phyloP scores from a whole-genome alignment of 2,888 invertebrate genomes.

The Sinotaia quadrata region DNA sequence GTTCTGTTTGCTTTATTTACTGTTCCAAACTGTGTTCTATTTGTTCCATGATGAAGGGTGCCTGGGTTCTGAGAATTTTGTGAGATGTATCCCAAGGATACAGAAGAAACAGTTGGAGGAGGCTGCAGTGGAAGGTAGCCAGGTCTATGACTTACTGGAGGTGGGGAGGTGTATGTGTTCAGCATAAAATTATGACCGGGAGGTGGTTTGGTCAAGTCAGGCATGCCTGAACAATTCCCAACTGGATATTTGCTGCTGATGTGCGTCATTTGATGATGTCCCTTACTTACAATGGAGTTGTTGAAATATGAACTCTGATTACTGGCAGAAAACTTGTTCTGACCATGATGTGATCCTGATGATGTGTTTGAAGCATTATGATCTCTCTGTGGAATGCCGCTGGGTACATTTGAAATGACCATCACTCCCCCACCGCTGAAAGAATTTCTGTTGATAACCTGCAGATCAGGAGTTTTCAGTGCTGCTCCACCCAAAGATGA shows the following conservation, averaged over 20 bases:
- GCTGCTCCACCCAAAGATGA: no score
- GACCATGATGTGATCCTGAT: background rate
- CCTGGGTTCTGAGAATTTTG: background rate
- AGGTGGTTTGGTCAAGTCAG: conserved; percentile 24
- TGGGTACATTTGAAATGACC: conserved; percentile 10
- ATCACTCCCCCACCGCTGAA: conserved; percentile 27
- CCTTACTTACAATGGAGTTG: background rate
- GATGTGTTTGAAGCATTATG: background rate
- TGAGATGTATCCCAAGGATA: conserved; percentile 8
- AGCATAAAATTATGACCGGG: background rate
- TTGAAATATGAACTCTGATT: background rate
- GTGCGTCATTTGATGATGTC: conserved; percentile 13
- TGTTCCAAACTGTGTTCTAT: background rate
- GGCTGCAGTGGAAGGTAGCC: background rate
- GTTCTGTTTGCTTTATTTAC: conserved; percentile 10
- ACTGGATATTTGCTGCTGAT: conserved; percentile 8
- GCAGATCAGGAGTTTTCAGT: conserved; percentile 2
- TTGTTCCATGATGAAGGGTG: background rate
- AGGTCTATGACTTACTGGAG: conserved; percentile 14
- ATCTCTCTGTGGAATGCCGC: background rate
- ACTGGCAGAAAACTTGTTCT: background rate
- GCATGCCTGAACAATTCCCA: conserved; percentile 1
- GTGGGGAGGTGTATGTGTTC: conserved; percentile 12
- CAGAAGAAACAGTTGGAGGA: background rate
- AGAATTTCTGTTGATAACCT: conserved; percentile 24